These are phyloP conservation scores for Holothuria glaberrima DNA, from an alignment of 35 echinoderm and acorn worm species.

Conservation along the genomic window DNA sequence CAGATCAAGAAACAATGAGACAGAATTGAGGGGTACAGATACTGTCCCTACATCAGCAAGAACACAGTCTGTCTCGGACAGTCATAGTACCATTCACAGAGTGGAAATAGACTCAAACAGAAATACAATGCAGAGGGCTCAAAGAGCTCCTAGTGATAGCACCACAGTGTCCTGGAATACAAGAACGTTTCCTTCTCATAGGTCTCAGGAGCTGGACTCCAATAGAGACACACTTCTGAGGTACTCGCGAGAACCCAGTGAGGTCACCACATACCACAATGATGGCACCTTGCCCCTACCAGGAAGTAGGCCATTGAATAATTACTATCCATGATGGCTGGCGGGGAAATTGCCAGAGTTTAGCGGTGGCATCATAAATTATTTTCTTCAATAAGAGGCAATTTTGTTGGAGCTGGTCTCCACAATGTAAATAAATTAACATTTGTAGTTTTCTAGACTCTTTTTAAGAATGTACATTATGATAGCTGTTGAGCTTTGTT, in stretches of 20 bases:
- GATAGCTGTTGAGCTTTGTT: no score
- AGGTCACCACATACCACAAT: constrained; percentile 54
- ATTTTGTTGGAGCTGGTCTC: constrained; percentile 28
- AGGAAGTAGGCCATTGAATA: constrained; percentile 41
- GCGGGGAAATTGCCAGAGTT: no score
- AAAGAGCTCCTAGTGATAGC: constrained; percentile 50
- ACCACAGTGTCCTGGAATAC: constrained; percentile 51
- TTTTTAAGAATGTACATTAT: no score
- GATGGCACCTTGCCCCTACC: constrained; percentile 46
- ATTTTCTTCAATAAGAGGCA: not conserved
- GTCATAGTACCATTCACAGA: constrained; percentile 44
- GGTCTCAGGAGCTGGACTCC: constrained; percentile 54
- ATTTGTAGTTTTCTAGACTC: no score
- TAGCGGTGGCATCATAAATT: not conserved
- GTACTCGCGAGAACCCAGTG: constrained; percentile 26
- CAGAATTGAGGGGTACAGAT: constrained; percentile 17
- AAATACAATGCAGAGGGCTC: constrained; percentile 45
- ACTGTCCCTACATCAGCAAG: not conserved
- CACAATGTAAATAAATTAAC: not conserved
- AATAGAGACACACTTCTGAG: constrained; percentile 37
- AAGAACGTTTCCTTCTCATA: constrained; percentile 22
- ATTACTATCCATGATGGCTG: constrained; percentile 32
- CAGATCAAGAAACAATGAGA: constrained; percentile 7
- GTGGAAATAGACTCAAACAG: constrained; percentile 63
- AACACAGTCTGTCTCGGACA: constrained; percentile 21